Percentiles rank a stretch among this genome's conserved stretches.
Conservation (phyloP, 1,140 invertebrate genomes). For the Zaprionus nigranus region DNA sequence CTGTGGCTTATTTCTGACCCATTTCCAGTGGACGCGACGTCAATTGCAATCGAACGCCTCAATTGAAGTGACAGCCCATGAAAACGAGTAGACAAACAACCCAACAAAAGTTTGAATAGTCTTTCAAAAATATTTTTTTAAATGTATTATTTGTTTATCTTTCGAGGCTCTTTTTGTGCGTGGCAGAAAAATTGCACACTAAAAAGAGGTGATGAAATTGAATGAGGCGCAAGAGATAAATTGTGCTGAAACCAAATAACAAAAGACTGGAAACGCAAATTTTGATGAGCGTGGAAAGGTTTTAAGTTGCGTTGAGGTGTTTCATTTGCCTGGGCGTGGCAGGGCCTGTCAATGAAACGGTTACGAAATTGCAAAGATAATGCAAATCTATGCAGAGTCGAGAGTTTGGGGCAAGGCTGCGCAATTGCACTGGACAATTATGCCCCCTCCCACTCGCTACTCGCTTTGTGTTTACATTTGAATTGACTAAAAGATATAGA, state of each 20-base stretch:
- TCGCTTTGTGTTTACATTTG: slow-evolving; percentile 15
- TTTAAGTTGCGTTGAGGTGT: slow-evolving; percentile 10
- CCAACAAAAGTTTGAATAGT: slow-evolving; percentile 56
- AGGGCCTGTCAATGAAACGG: slow-evolving; percentile 51
- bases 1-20: slow-evolving; percentile 56
- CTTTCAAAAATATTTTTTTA: slow-evolving; percentile 40
- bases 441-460: slow-evolving; percentile 24
- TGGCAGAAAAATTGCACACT: slow-evolving; percentile 35
- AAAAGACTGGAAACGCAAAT: slow-evolving; percentile 48
- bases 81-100: slow-evolving; percentile 74
- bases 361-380: slow-evolving; percentile 44
- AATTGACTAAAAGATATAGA: not conserved
- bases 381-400: slow-evolving; percentile 34
- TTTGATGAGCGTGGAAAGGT: slow-evolving; percentile 65
- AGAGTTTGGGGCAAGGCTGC: slow-evolving; percentile 28
- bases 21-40: slow-evolving; percentile 58
- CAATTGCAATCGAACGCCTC: slow-evolving; percentile 70
- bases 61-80: slow-evolving; percentile 75
- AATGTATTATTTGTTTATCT: slow-evolving; percentile 28
- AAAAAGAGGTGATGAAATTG: slow-evolving; percentile 51
- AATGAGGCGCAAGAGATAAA: slow-evolving; percentile 37
- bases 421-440: slow-evolving; percentile 48
- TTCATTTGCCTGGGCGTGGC: slow-evolving; percentile 46
- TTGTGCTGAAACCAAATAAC: slow-evolving; percentile 41
- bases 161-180: slow-evolving; percentile 22